Percentiles rank a stretch among this genome's conserved stretches.
Conservation (phyloP, 2,888 invertebrate genomes). For the Anoncus sp. region DNA sequence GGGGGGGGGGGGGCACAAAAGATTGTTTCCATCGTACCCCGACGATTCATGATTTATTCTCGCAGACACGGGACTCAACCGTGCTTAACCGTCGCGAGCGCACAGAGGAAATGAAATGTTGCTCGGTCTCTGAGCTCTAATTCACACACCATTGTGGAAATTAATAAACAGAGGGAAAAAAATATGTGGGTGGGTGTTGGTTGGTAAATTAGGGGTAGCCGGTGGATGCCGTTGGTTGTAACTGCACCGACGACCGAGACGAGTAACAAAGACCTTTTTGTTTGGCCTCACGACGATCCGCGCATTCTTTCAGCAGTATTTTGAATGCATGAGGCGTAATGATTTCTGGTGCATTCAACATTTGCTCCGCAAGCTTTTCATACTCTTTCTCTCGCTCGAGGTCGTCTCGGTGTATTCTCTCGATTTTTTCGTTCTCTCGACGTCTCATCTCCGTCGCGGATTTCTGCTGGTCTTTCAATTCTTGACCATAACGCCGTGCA, state of each 20-base stretch:
- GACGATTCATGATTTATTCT: conserved; percentile 46
- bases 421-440: conserved; percentile 64
- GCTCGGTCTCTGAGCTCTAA: conserved; percentile 40
- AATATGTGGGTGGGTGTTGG: conserved; percentile 49
- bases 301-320: conserved; percentile 69
- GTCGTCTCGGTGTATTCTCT: conserved; percentile 44
- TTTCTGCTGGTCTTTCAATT: conserved; percentile 70
- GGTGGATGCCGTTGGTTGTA: conserved; percentile 32
- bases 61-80: background rate
- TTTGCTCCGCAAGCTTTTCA: conserved; percentile 67
- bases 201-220: conserved; percentile 55
- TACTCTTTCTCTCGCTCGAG: conserved; percentile 68
- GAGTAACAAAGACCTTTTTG: conserved; percentile 68
- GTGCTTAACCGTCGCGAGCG: conserved; percentile 15
- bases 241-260: conserved; percentile 60
- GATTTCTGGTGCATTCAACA: conserved; percentile 71
- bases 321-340: conserved; percentile 74
- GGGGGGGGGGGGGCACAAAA: too few relatives aligned
- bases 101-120: conserved; percentile 39
- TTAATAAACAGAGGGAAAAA: conserved; percentile 56
- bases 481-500: conserved; percentile 68
- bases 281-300: conserved; percentile 66
- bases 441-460: conserved; percentile 56
- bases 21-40: conserved; percentile 37
- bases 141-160: conserved; percentile 45